phyloP scores from a whole-genome alignment of 1,140 invertebrate species.

The Micrasema minimum region DNA sequence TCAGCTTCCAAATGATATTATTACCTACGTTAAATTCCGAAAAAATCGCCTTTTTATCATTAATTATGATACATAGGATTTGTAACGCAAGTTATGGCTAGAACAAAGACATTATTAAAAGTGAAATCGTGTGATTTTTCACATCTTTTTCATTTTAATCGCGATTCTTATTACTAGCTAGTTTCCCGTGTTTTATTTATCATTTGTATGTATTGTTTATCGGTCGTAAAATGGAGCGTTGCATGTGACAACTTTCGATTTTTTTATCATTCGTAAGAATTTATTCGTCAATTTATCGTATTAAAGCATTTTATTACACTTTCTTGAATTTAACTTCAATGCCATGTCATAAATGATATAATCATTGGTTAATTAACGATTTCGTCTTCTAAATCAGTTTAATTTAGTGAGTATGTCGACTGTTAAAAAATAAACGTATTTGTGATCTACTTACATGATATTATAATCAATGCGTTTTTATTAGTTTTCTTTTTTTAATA shows the following conservation, averaged over 20 bases:
- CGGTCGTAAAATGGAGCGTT: neutral
- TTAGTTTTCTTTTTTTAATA: no score
- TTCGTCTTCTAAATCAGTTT: no score
- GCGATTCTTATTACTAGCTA: slow-evolving; percentile 20
- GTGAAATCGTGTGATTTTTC: slow-evolving; percentile 51
- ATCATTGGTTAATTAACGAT: no score
- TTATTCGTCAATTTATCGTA: neutral
- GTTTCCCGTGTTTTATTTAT: slow-evolving; percentile 35
- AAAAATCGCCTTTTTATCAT: neutral
- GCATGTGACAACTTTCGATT: slow-evolving; percentile 24
- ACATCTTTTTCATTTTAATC: slow-evolving; percentile 42
- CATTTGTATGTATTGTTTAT: slow-evolving; percentile 34
- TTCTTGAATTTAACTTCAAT: no score
- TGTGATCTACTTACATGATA: no score
- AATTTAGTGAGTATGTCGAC: no score
- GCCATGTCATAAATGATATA: no score
- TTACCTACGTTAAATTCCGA: no score
- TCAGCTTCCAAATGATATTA: no score
- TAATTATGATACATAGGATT: slow-evolving; percentile 10
- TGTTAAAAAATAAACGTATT: no score
- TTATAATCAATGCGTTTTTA: no score
- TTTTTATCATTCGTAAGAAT: slow-evolving; percentile 11
- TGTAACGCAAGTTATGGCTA: neutral
- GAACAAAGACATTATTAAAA: slow-evolving; percentile 50
- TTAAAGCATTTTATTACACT: no score